Conservation (phyloP, 2,888 invertebrate species). For the Drosophila cognata region DNA sequence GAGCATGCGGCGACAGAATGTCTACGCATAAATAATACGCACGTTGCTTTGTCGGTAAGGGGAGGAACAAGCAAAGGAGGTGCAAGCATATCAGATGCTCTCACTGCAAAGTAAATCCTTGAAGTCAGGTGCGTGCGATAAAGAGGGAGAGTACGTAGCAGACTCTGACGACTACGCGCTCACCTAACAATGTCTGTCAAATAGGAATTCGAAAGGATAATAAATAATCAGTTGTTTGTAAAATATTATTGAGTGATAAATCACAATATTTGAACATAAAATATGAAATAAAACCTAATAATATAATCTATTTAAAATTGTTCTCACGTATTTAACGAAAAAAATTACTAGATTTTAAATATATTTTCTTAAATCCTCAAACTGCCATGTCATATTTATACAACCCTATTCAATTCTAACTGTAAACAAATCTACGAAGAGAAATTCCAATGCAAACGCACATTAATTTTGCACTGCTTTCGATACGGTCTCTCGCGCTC, state of each 20-base stretch:
- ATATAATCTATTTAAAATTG: neutral
- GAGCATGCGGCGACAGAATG: slow-evolving; percentile 69
- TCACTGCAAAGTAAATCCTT: slow-evolving; percentile 42
- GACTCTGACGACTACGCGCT: neutral
- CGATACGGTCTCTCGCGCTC: slow-evolving; percentile 5
- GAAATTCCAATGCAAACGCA: slow-evolving; percentile 62
- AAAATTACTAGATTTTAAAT: neutral
- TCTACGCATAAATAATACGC: slow-evolving; percentile 80
- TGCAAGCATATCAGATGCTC: slow-evolving; percentile 17
- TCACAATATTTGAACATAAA: neutral
- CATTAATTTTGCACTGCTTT: slow-evolving; percentile 20
- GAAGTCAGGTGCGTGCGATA: slow-evolving; percentile 27
- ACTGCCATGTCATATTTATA: neutral
- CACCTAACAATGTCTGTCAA: neutral
- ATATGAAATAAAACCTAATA: neutral
- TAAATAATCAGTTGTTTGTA: neutral
- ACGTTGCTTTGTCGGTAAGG: slow-evolving; percentile 36
- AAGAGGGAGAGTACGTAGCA: neutral
- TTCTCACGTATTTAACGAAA: neutral
- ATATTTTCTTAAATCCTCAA: neutral
- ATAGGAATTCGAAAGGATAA: neutral
- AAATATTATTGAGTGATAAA: neutral
- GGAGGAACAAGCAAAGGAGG: neutral
- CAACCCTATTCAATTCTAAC: slow-evolving; percentile 44
- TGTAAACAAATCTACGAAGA: slow-evolving; percentile 69